These are phyloP conservation scores for Amyelois transitella DNA, from an alignment of 1,140 invertebrate genomes.

Conservation along the genomic window DNA sequence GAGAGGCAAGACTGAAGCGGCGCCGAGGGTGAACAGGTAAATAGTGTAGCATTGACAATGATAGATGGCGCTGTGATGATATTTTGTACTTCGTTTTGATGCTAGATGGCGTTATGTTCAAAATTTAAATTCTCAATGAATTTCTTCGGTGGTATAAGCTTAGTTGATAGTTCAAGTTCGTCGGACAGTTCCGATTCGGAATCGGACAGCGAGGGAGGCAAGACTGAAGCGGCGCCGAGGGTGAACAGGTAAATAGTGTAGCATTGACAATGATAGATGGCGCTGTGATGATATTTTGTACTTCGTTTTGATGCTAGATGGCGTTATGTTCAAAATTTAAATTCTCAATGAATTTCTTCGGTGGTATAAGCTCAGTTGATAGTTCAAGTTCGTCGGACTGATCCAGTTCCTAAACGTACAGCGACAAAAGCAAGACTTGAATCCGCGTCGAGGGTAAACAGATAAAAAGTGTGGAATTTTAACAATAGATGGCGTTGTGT, in stretches of 20 bases:
- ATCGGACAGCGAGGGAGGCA: slow-evolving; percentile 22
- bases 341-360: too few species aligned
- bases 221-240: slow-evolving; percentile 7
- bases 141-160: too few species aligned
- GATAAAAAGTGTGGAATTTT: too few species aligned
- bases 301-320: background rate
- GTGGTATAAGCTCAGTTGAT: too few species aligned
- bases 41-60: slow-evolving; percentile 34
- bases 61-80: slow-evolving; percentile 20
- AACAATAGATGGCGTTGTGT: slow-evolving; percentile 31
- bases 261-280: slow-evolving; percentile 37
- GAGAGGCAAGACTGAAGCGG: slow-evolving; percentile 8
- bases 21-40: slow-evolving; percentile 17
- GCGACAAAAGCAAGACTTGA: slow-evolving; percentile 14
- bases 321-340: too few species aligned
- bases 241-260: too few species aligned
- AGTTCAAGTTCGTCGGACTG: slow-evolving; percentile 51
- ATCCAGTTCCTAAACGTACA: slow-evolving; percentile 41
- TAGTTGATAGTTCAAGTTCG: slow-evolving; percentile 45
- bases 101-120: background rate
- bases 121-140: too few species aligned
- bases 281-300: background rate
- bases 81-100: background rate
- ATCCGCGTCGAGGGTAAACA: slow-evolving; percentile 12
- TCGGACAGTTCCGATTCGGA: slow-evolving; percentile 52